These are phyloP conservation scores for Dendropsophus ebraccatus DNA, from an alignment of 2,113 vertebrate species.

Conservation along the genomic window DNA sequence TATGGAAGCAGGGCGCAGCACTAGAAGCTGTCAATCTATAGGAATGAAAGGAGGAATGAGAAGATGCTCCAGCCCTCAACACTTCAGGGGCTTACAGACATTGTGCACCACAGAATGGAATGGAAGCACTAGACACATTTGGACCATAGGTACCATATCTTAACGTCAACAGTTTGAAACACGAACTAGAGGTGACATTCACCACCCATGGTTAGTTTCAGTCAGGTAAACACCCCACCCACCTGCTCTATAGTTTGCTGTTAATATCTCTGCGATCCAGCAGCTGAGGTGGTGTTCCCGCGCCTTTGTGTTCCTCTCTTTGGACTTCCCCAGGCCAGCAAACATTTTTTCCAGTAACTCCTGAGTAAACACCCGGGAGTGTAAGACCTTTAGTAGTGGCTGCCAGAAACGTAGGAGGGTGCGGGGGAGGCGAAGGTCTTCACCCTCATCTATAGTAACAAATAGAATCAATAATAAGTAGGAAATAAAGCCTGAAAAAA, in stretches of 20 bases:
- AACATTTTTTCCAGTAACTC: conserved; percentile 87
- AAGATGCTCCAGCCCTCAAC: no score
- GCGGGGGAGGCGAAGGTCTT: conserved; percentile 75
- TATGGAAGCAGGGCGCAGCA: no score
- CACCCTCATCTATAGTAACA: conserved; percentile 65
- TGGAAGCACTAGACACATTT: no score
- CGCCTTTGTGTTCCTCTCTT: conserved; percentile 64
- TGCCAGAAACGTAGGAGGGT: conserved; percentile 88
- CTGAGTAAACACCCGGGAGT: conserved; percentile 79
- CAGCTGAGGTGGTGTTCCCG: conserved; percentile 80
- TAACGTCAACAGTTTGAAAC: no score
- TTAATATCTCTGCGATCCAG: conserved; percentile 87
- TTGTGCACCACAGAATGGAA: no score
- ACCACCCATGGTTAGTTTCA: no score
- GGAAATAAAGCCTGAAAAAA: neutral
- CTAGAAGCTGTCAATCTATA: no score
- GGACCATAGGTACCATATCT: no score
- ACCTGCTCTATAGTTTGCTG: conserved; percentile 74
- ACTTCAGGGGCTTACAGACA: no score
- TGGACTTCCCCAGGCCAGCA: conserved; percentile 75
- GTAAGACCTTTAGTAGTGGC: conserved; percentile 83
- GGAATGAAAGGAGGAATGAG: no score
- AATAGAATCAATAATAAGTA: neutral
- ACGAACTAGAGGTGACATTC: neutral
- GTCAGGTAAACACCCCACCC: neutral